These are phyloP conservation scores for Caradrina clavipalpis DNA, from an alignment of 2,888 invertebrate species.

Conservation along the genomic window DNA sequence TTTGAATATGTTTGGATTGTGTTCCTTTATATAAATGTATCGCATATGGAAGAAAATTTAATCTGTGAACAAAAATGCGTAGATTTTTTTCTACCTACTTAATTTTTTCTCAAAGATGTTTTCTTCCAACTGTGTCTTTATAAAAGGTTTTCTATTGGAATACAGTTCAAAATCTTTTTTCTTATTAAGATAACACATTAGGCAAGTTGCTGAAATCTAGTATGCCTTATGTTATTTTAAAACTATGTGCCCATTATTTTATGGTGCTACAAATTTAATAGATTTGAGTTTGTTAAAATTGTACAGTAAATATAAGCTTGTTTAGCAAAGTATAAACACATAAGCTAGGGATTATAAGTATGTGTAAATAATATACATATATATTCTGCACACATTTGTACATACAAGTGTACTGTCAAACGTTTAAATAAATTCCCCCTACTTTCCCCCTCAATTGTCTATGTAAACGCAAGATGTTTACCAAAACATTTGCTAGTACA, in stretches of 20 bases:
- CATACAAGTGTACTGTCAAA: slow-evolving; percentile 42
- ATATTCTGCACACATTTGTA: slow-evolving; percentile 35
- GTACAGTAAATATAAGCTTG: background rate
- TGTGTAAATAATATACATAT: slow-evolving; percentile 45
- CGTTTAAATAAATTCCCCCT: background rate
- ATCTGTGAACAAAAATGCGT: background rate
- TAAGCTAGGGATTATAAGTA: slow-evolving; percentile 32
- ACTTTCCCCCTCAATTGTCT: background rate
- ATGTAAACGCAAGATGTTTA: background rate
- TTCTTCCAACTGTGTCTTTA: background rate
- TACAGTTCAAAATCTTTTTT: background rate
- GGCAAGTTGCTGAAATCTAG: background rate
- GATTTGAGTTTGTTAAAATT: background rate
- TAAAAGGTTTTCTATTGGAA: background rate
- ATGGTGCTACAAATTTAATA: background rate
- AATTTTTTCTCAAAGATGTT: background rate
- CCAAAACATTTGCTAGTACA: slow-evolving; percentile 45
- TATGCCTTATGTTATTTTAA: background rate
- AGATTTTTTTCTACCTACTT: too few species aligned
- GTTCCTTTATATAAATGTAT: slow-evolving; percentile 10
- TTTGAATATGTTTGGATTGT: slow-evolving; percentile 14
- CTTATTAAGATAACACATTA: too few species aligned
- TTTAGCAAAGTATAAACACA: slow-evolving; percentile 25
- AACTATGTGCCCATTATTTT: background rate
- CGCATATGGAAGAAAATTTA: slow-evolving; percentile 3